Evolutionary conservation across 2,888 invertebrate species (phyloP), one percentile per base, ranked within the genome.

Genomic region (Coelopa pilipes): DNA sequence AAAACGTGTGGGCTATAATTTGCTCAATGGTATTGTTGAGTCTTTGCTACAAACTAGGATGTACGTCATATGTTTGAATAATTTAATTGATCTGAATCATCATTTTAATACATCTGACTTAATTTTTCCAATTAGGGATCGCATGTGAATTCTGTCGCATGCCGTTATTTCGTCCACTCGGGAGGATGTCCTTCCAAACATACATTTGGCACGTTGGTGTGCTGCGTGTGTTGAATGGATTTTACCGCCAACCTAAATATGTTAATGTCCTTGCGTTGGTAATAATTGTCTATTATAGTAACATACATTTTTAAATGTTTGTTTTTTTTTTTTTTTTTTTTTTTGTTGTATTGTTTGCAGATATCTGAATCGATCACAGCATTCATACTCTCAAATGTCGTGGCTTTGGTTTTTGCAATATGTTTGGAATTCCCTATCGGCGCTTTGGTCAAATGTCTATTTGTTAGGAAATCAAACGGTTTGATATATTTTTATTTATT

Each of bases 1-100:
- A 86, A 76, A 87, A 86, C 78, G 45, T 87, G 3, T 89, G 87
- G 83, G 83, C 84, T 10, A 24, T 88, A 1, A 80, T 85, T 24
- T 82, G 86, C 47, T 82, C 0, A 80, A 80, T 5, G 74, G n/a
- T n/a, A n/a, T n/a, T 87, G 1, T 76, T 82, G 49, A 78, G 83
- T 63, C 81, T 85, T 80, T 81, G 82, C 67, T 78, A 81, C 10
- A 86, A 84, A 77, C 75, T 84, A 24, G 87, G 87, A 75, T 81
- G 87, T 87, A 78, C 82, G 84, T 79, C 12, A 74, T 74, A 15
- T 60, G 1, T 15, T n/a, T 15, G 21, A 60, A 34, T 60, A 13
- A 24, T 2, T 60, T 34, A 13, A 24, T 34, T 60, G 11, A 34
- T 34, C 3, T 60, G 4, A 62, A 62, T 5, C 5, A 10, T 21